Base-by-base conservation (phyloP, 1,140 invertebrate species). In the Globodera rostochiensis region DNA sequence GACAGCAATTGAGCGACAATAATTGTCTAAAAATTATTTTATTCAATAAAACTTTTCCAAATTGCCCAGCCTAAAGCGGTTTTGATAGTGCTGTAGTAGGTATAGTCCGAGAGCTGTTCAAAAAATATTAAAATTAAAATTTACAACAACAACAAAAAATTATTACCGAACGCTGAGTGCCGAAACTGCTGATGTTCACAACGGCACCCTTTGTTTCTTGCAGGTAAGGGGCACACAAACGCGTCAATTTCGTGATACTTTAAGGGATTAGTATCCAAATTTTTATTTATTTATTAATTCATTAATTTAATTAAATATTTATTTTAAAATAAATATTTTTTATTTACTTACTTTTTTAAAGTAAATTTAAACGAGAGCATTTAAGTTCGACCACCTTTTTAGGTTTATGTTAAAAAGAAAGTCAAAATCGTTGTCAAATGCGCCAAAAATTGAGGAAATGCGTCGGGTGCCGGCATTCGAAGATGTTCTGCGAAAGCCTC, bases 171-270 rank as follows among this genome's bases (percentile, higher is more conserved):
- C 74, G 69, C 80, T 82, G 81, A 53, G 77, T 74, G 60, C 81
- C 81, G 73, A 82, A 82, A 69, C 81, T 82, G 80, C 81, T 82
- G 21, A 82, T 76, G 46, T 82, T 82, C 21, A 82, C 81, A 45
- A 82, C 81, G 45, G 66, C 60, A 8, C 81, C 81, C 13, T 82
- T 82, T 36, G n/a, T 47, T 25, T 82, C 64, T 74, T 82, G 64
- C 6, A 82, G 47, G 45, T 82, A 75, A n/a, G 81, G 81, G 11
- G 80, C 73, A 21, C 49, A 71, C 66, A 82, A 82, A 49, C 81
- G 81, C 1, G 81, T 82, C 50, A 82, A 73, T 73, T 71, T 82
- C 45, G 81, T 83, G 7, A 82, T 82, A 36, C 81, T 80, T 64
- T 64, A 19, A 64, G 19, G 19, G 19, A 60, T 3, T 15, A 60